These are phyloP conservation scores for Dendrolimus punctatus DNA, from an alignment of 1,140 invertebrate species.

Conservation along the genomic window DNA sequence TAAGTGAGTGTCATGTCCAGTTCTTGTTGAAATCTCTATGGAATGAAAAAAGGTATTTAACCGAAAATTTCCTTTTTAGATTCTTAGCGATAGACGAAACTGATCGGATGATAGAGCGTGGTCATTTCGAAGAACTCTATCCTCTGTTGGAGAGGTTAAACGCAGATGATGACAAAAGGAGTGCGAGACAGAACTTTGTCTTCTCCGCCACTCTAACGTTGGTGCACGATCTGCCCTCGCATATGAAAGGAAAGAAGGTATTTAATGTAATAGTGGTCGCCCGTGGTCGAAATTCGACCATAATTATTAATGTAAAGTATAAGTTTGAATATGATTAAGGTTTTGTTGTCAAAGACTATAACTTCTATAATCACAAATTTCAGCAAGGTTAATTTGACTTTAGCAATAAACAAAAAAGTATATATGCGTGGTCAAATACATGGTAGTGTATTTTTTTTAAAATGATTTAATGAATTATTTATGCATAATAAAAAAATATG, in stretches of 20 bases:
- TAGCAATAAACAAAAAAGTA: no score
- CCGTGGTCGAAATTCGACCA: no score
- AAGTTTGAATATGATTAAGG: no score
- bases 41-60: background rate
- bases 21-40: background rate
- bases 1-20: constrained; percentile 67
- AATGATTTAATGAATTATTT: no score
- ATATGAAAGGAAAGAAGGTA: constrained; percentile 80
- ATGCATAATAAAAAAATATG: no score
- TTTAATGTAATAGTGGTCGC: no score
- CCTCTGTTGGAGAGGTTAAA: constrained; percentile 88
- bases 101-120: constrained; percentile 97
- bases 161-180: constrained; percentile 72
- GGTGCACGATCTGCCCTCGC: constrained; percentile 86
- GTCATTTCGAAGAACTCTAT: constrained; percentile 95
- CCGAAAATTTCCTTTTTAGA: constrained; percentile 40
- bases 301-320: no score
- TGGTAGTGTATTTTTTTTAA: no score
- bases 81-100: constrained; percentile 98
- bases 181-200: constrained; percentile 91
- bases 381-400: no score
- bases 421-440: no score
- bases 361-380: no score
- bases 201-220: constrained; percentile 98
- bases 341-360: no score